Evolutionary conservation across 1,140 invertebrate species (phyloP).

Genomic region (Atopsyche davidsoni): DNA sequence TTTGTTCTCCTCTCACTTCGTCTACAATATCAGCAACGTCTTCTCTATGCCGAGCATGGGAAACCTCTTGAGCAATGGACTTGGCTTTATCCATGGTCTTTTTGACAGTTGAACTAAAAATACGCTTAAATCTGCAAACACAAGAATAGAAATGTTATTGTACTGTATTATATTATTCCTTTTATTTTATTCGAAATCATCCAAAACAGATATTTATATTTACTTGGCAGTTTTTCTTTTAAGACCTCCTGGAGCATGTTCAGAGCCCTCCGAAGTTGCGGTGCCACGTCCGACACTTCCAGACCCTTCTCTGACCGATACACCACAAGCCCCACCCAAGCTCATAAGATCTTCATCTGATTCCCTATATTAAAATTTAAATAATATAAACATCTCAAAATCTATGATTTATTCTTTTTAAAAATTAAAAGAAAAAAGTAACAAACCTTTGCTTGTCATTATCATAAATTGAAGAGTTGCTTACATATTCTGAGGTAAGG

Average conservation of each 20-base stretch:
- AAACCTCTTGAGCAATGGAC: slow-evolving; percentile 80
- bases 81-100: slow-evolving; percentile 89
- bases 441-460: slow-evolving; percentile 58
- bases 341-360: slow-evolving; percentile 28
- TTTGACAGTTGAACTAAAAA: slow-evolving; percentile 79
- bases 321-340: slow-evolving; percentile 19
- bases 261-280: slow-evolving; percentile 14
- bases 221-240: slow-evolving; percentile 26
- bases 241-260: slow-evolving; percentile 22
- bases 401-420: too few relatives aligned
- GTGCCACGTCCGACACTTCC: slow-evolving; percentile 12
- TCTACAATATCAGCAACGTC: slow-evolving; percentile 80
- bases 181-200: slow-evolving; percentile 1
- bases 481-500: slow-evolving; percentile 83
- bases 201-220: not conserved
- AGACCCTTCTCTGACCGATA: slow-evolving; percentile 10
- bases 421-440: slow-evolving; percentile 14
- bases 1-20: slow-evolving; percentile 76
- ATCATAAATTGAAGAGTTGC: slow-evolving; percentile 61
- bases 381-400: not conserved
- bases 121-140: slow-evolving; percentile 63
- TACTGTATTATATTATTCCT: too few relatives aligned
- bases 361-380: slow-evolving; percentile 18
- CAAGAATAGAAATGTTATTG: slow-evolving; percentile 2
- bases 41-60: slow-evolving; percentile 76